Percentiles rank a stretch among this genome's conserved stretches.
Conservation (phyloP, 2,888 invertebrate genomes). For the Heteromyza rotundicornis region DNA sequence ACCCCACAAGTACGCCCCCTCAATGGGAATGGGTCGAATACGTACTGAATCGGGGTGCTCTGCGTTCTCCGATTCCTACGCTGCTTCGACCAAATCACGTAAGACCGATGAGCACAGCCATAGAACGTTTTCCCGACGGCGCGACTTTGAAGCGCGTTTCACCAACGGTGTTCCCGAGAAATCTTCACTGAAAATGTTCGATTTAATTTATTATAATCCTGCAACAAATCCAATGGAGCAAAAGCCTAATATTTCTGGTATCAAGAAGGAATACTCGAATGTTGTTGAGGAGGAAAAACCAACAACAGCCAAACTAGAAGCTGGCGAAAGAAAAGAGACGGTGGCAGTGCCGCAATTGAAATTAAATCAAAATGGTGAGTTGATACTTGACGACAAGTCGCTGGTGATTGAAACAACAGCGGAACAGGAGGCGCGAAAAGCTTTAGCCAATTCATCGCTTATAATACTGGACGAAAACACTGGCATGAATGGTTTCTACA, state of each 20-base stretch:
- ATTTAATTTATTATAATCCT: slow-evolving; percentile 92
- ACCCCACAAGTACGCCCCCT: slow-evolving; percentile 44
- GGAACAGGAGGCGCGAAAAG: slow-evolving; percentile 68
- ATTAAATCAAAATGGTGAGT: slow-evolving; percentile 83
- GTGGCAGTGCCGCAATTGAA: slow-evolving; percentile 79
- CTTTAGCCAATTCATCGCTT: slow-evolving; percentile 70
- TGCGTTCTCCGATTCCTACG: slow-evolving; percentile 51
- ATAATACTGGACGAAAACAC: slow-evolving; percentile 71
- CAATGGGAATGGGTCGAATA: slow-evolving; percentile 50
- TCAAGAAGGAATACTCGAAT: slow-evolving; percentile 45
- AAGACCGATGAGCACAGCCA: slow-evolving; percentile 65
- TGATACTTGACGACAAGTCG: slow-evolving; percentile 85
- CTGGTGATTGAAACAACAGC: slow-evolving; percentile 74
- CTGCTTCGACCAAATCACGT: slow-evolving; percentile 35
- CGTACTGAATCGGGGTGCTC: slow-evolving; percentile 62
- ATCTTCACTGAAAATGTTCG: slow-evolving; percentile 83
- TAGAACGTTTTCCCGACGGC: slow-evolving; percentile 43
- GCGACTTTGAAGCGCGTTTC: slow-evolving; percentile 53
- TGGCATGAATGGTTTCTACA: slow-evolving; percentile 69
- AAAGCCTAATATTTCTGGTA: slow-evolving; percentile 40
- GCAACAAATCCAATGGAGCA: slow-evolving; percentile 74
- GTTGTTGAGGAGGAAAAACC: slow-evolving; percentile 5
- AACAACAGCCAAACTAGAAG: slow-evolving; percentile 27
- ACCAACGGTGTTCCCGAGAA: slow-evolving; percentile 66
- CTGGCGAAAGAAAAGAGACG: slow-evolving; percentile 28